Base-by-base conservation (phyloP, 2,888 invertebrate species). In the Melangyna quadrimaculata region DNA sequence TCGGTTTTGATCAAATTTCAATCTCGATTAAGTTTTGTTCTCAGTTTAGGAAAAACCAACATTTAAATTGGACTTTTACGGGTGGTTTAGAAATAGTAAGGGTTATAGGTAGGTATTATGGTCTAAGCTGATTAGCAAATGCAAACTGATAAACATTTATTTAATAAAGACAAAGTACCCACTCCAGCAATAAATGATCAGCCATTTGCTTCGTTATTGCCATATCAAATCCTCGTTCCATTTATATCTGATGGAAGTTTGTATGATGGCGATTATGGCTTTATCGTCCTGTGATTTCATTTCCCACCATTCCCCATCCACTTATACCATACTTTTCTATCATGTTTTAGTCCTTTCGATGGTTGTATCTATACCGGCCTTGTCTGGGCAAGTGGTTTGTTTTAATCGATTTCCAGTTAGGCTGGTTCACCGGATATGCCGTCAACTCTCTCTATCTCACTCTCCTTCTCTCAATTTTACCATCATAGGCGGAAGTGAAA, bases 241-340 rank as follows among this genome's bases (percentile, higher is more conserved):
- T 73, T 78, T 78, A 83, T 83, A 61, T n/a, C n/a, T n/a, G n/a
- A n/a, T 74, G 19, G 19, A 70, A 74, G 70, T 67, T 79, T 71
- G 74, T 74, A 74, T 79, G 74, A 78, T 40, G 71, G 71, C 78
- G 83, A 83, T 83, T 79, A 83, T 83, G 70, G 70, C 51, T 83
- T 74, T 74, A 83, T 79, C 67, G 69, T 63, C 70, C 78, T 73
- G 78, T 83, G 63, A 78, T 65, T 65, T 65, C 51, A 67, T 78
- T 78, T 57, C 22, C 63, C 35, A 59, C 35, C 22, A 37, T 59
- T 59, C 32, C 32, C 3, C 3, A 4, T 37, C 35, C 35, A 12
- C 32, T 37, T 19, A n/a, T n/a, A 8, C 22, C 1, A 29, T 14
- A 12, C 48, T 67, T 51, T 51, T n/a, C 51, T 32, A 22, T 51